Conservation (phyloP, 2,888 invertebrate species). For the Sinohyriopsis cumingii region DNA sequence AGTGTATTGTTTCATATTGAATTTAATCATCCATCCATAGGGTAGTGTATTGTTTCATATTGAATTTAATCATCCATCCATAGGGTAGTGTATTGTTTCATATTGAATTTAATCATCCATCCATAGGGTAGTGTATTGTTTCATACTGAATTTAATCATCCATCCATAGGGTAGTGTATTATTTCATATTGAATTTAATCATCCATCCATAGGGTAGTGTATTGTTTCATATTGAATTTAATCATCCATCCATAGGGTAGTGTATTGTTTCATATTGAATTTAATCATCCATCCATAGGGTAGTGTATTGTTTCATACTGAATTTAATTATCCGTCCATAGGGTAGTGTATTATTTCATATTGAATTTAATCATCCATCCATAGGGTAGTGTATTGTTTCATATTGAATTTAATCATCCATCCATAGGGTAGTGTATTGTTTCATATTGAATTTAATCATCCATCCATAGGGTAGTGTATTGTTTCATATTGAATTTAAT, state of each 20-base stretch:
- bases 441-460: conserved; percentile 73
- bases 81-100: conserved; percentile 75
- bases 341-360: conserved; percentile 73
- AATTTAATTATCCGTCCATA: conserved; percentile 79
- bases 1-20: conserved; percentile 26
- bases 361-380: conserved; percentile 79
- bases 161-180: conserved; percentile 80
- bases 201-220: conserved; percentile 83
- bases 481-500: not conserved
- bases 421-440: conserved; percentile 78
- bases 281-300: conserved; percentile 83
- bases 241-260: conserved; percentile 85
- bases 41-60: conserved; percentile 72
- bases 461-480: conserved; percentile 81
- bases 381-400: conserved; percentile 76
- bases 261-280: too few species aligned
- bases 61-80: conserved; percentile 79
- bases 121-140: conserved; percentile 77
- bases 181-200: conserved; percentile 65
- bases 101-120: conserved; percentile 77
- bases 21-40: conserved; percentile 82
- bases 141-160: conserved; percentile 75
- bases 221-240: too few species aligned
- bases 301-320: conserved; percentile 62
- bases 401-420: conserved; percentile 76